These are phyloP conservation scores for Hypomesus transpacificus DNA, from an alignment of 2,113 vertebrate species.

Conservation along the genomic window DNA sequence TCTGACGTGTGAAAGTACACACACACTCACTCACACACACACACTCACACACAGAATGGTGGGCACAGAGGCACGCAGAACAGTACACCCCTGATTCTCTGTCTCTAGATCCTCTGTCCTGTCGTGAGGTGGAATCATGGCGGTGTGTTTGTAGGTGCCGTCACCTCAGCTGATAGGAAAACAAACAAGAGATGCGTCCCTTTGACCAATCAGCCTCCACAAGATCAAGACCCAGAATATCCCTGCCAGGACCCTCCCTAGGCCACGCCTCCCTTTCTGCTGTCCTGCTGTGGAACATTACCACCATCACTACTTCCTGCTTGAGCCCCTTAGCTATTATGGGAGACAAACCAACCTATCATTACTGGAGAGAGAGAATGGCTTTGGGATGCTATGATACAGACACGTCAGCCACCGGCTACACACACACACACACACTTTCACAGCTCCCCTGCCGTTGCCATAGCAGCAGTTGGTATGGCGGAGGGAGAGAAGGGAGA, in stretches of 20 bases:
- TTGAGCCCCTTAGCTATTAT: not conserved
- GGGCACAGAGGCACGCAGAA: not conserved
- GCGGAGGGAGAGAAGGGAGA: constrained; percentile 50
- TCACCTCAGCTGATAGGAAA: too few relatives aligned
- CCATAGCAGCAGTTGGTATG: constrained; percentile 74
- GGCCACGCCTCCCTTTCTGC: too few relatives aligned
- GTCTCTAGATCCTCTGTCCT: too few relatives aligned
- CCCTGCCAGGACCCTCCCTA: too few relatives aligned
- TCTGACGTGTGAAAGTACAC: not conserved
- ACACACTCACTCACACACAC: constrained; percentile 11
- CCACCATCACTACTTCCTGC: not conserved
- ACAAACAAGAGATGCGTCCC: too few relatives aligned
- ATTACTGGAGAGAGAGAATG: constrained; percentile 1
- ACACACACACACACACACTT: constrained; percentile 9
- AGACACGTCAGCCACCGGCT: not conserved
- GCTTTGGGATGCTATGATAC: not conserved
- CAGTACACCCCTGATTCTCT: too few relatives aligned
- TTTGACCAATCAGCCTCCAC: too few relatives aligned
- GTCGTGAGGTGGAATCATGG: too few relatives aligned
- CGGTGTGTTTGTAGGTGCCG: not conserved
- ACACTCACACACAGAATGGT: constrained; percentile 4
- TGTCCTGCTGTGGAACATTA: not conserved
- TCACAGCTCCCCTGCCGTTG: constrained; percentile 65
- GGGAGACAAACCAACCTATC: not conserved
- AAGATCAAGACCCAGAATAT: too few relatives aligned